A percentile compares a stretch with the other conserved stretches of the same genome.
Evolutionary conservation across 2,113 vertebrate species (phyloP).

Genomic region (Dasyprocta punctata): DNA sequence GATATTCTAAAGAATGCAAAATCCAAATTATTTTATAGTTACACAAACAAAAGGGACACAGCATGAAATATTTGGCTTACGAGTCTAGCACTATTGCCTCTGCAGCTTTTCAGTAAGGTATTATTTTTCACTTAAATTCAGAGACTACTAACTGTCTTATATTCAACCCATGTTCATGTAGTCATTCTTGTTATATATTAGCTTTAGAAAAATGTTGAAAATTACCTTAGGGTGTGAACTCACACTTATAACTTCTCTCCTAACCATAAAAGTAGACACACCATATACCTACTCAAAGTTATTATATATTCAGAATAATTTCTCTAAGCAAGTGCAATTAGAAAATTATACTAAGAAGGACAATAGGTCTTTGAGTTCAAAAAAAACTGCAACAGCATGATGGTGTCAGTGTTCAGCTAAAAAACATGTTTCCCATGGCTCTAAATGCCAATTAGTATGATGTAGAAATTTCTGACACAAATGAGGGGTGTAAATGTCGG

Average conservation of each 20-base stretch:
- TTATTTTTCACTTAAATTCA: neutral
- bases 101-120: neutral
- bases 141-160: neutral
- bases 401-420: conserved; percentile 66
- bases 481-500: conserved; percentile 75
- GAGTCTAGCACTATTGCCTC: neutral
- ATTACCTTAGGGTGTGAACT: conserved; percentile 62
- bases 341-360: conserved; percentile 65
- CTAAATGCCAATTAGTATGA: conserved; percentile 67
- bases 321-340: conserved; percentile 55
- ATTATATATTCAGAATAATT: neutral
- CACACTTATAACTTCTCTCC: conserved; percentile 71
- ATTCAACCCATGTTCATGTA: neutral
- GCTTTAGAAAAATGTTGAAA: conserved; percentile 67
- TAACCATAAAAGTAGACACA: conserved; percentile 64
- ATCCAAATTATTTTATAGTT: conserved; percentile 21
- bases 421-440: conserved; percentile 64
- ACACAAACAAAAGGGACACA: neutral
- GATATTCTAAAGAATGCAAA: neutral
- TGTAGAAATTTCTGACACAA: conserved; percentile 75
- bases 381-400: conserved; percentile 51
- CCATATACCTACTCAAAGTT: conserved; percentile 65
- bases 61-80: neutral
- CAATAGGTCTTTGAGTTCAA: conserved; percentile 74
- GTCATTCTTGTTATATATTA: neutral